Evolutionary conservation across 2,888 invertebrate species (phyloP), one percentile per base, ranked within the genome.

Genomic region (Carterocephalus palaemon): DNA sequence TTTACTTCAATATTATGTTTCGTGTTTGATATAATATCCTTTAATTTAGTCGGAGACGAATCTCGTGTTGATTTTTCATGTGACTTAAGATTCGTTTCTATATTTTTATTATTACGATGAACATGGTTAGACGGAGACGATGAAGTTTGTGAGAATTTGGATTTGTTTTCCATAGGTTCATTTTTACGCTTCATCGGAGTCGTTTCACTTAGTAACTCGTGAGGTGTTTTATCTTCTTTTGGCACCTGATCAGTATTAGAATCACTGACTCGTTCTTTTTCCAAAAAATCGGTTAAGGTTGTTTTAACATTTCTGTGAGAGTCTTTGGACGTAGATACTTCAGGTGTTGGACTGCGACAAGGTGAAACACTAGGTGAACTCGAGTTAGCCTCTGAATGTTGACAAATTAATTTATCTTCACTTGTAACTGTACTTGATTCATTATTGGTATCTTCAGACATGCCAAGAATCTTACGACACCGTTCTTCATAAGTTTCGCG

Each of bases 401-500:
- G 59, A 17, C 53, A 49, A 42, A 52, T 60, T 41, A 65, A 58
- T 29, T 59, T 65, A 13, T 53, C 61, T 9, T 59, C 51, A n/a
- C 48, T 60, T 37, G 49, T 56, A 10, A 52, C 41, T 7, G 56
- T 57, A 13, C 57, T 56, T 10, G 57, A 64, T 52, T 67, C 68
- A 8, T 59, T 65, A 1, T 64, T 74, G 19, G 74, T 75, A 42
- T 75, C 73, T 43, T 86, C 82, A 33, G 84, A 72, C 81, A 92
- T 90, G 2, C 92, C 92, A 23, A 92, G 79, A 56, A 92, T 92
- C 60, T 92, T 89, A 22, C 90, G 87, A 54, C 92, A 92, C 19
- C 92, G 83, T 67, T 92, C 92, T 68, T 92, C 92, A 52, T 92
- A 93, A 1, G 92, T 92, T 70, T 93, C 92, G 22, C 91, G 89